Conservation (phyloP, 2,113 vertebrate genomes). For the Telmatochromis sp. region DNA sequence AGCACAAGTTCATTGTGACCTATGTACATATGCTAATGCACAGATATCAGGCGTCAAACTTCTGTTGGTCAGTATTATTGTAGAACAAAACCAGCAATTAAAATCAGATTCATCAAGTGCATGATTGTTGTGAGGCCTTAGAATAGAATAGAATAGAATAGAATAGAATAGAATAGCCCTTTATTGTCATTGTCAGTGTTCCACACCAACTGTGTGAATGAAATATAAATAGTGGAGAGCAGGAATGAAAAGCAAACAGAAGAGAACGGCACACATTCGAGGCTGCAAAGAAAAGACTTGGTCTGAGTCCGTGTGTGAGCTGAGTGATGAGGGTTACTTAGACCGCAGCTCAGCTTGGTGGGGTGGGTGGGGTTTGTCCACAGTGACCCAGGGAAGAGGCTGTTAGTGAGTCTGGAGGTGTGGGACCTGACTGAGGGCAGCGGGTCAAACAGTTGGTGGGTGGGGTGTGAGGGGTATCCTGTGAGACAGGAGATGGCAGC, state of each 20-base stretch:
- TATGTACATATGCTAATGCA: neutral
- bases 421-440: neutral
- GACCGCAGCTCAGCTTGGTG: neutral
- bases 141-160: neutral
- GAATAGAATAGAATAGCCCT: neutral
- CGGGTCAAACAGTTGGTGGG: neutral
- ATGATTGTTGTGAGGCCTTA: neutral
- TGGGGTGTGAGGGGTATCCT: neutral
- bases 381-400: neutral
- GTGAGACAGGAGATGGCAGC: neutral
- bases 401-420: neutral
- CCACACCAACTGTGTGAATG: neutral
- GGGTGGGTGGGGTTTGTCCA: neutral
- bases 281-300: neutral
- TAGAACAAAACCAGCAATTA: neutral
- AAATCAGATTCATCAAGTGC: neutral
- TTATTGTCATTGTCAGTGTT: neutral
- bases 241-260: neutral
- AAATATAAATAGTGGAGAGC: neutral
- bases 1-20: neutral
- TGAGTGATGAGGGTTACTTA: neutral
- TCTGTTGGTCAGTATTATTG: neutral
- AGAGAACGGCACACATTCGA: neutral
- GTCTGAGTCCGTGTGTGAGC: neutral
- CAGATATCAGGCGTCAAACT: neutral